Percentiles rank a stretch among this genome's conserved stretches.
Conservation (phyloP, 1,140 invertebrate species). For the Melitaea cinxia region DNA sequence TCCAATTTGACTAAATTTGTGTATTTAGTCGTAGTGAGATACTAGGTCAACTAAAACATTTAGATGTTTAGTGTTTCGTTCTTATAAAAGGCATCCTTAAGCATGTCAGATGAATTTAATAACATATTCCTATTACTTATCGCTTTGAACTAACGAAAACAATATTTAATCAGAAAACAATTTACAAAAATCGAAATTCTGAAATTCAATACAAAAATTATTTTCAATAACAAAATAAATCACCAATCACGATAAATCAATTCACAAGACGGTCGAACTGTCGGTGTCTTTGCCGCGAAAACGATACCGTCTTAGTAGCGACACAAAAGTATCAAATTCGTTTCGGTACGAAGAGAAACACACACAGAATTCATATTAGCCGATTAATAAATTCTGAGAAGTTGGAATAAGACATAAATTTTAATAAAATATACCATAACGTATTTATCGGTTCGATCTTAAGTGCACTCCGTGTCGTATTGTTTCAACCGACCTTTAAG, state of each 20-base stretch:
- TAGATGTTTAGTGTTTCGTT: too few relatives aligned
- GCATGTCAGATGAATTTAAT: too few relatives aligned
- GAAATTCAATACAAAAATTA: not conserved
- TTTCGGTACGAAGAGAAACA: conserved; percentile 53
- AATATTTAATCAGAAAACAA: not conserved
- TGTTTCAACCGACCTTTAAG: conserved; percentile 62
- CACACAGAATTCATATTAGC: conserved; percentile 75
- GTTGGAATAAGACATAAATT: conserved; percentile 78
- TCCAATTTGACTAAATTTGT: too few relatives aligned
- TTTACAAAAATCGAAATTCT: not conserved
- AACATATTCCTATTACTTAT: too few relatives aligned
- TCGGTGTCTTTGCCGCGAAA: conserved; percentile 18
- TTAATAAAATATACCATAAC: conserved; percentile 73
- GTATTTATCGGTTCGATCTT: conserved; percentile 60
- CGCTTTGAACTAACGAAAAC: too few relatives aligned
- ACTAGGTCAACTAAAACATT: too few relatives aligned
- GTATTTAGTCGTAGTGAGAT: too few relatives aligned
- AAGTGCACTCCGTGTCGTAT: conserved; percentile 58
- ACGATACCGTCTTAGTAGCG: conserved; percentile 33
- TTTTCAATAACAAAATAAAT: not conserved
- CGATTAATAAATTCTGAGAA: conserved; percentile 79
- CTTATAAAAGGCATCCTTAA: too few relatives aligned
- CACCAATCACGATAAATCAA: conserved; percentile 11
- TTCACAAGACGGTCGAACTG: conserved; percentile 23
- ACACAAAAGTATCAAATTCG: conserved; percentile 56